Evolutionary conservation across 2,888 invertebrate genomes (phyloP).

Genomic region (Pristionchus exspectatus): DNA sequence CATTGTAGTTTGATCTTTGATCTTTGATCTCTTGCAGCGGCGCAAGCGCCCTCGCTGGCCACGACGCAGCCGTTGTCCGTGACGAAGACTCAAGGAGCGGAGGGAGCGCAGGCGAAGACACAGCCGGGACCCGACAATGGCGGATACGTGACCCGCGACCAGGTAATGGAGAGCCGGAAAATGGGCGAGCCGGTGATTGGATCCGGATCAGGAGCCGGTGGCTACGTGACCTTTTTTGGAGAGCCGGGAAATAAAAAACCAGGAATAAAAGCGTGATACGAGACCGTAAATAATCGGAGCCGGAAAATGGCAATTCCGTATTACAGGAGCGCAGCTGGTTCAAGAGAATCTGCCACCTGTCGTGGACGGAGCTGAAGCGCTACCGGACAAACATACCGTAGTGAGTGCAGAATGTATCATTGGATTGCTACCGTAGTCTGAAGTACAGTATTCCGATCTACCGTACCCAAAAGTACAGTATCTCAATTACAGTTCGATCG

Average conservation of each 20-base stretch:
- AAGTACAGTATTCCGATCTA: background rate
- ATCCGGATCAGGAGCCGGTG: no score
- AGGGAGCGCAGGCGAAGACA: background rate
- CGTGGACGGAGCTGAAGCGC: conserved; percentile 50
- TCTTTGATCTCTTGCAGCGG: conserved; percentile 28
- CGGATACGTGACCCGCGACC: conserved; percentile 30
- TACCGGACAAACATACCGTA: conserved; percentile 1
- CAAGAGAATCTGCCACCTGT: conserved; percentile 17
- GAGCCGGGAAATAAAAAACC: background rate
- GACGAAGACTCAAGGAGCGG: background rate
- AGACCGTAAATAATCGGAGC: background rate
- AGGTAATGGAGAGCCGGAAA: background rate
- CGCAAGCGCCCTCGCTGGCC: background rate
- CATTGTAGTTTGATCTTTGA: background rate
- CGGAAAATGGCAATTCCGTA: background rate
- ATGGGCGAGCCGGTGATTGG: background rate
- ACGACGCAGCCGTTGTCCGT: background rate
- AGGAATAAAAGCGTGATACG: background rate
- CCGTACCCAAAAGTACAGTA: background rate
- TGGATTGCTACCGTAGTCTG: background rate
- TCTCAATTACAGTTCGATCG: background rate
- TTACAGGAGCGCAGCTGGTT: conserved; percentile 43
- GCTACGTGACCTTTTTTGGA: no score
- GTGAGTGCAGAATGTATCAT: background rate
- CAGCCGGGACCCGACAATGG: background rate